Base-by-base conservation (phyloP, 1,140 invertebrate species). In the Colletes gigas region DNA sequence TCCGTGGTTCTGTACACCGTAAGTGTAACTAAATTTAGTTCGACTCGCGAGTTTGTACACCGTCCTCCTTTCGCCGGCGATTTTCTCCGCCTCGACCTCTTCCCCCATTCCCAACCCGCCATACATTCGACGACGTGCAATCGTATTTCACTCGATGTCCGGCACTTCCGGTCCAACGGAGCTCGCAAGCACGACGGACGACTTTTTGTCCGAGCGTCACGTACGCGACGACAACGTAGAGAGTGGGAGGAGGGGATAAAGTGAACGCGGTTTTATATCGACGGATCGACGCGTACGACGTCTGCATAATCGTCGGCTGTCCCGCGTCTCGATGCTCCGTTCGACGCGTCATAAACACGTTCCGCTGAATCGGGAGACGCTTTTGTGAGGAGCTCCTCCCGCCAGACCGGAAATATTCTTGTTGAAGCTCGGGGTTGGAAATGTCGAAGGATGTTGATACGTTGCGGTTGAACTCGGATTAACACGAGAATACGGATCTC, bases 71-170 rank as follows among this genome's bases (percentile, higher is more conserved):
- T 55, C n/a, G 30, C 19, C 69, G 41, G 59, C 63, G 41, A 59
- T 62, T 74, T 83, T 68, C 67, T 66, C 44, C 66, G 52, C 60
- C 30, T 55, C 65, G 41, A 21, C 75, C 41, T 80, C 54, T 50
- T 59, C 50, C 72, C 69, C 71, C 66, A n/a, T 84, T 69, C 63
- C 67, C n/a, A 30, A 47, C n/a, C 47, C 69, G 54, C 79, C 80
- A 62, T 67, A 62, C 83, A 83, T 85, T 81, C 68, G 82, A 70
- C 72, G 57, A 47, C 65, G 78, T 68, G 70, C 82, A 87, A 85
- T 82, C 85, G 83, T 88, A 85, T 88, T 88, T 87, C 78, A 88
- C 76, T 71, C 83, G 62, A 79, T 87, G 85, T 83, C 86, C 81
- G 81, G 47, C 82, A 73, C 77, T 88, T 88, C 86, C 86, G 86